Evolutionary conservation across 2,113 vertebrate genomes (phyloP), one percentile per base, ranked within the genome.

Genomic region (Eptatretus burgeri): DNA sequence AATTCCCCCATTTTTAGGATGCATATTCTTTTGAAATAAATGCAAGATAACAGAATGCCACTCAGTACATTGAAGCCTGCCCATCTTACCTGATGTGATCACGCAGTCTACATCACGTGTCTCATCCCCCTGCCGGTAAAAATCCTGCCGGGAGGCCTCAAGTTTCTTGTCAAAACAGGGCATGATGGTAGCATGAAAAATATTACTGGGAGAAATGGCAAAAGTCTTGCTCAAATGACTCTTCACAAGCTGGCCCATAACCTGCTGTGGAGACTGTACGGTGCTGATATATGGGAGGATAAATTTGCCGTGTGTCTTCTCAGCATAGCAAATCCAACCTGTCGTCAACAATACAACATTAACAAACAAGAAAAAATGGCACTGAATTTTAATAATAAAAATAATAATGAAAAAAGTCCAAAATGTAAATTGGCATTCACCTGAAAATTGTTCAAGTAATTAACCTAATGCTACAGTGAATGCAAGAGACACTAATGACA

Each of bases 291-390:
- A 77, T 2, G 87, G 87, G 5, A 93, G 74, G 68, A 98, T 77
- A 66, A 82, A 75, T 8, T 77, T 79, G 51, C 91, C 84, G 0
- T 94, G 91, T 14, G 84, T 89, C 72, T 98, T 95, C 77, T 95
- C 89, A 2, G 89, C 87, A 0, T 95, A 98, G 73, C 91, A 98
- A 70, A 98, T 84, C 91, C 91, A 98, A 16, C 91, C 91, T 98
- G 72, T 13, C 2, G 18, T 5, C 27, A 3, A 41, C 27, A 41
- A 41, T 51, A 51, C 9, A 13, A 17, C 19, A 49, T 8, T 10
- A 14, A 63, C 63, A 9, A 51, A 12, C 12, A 49, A n/a, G n/a
- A n/a, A 18, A 16, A 16, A 56, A 56, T 2, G 18, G 18, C 53
- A 56, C 14, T n/a, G n/a, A n/a, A n/a, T n/a, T n/a, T n/a, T n/a